phyloP scores from a whole-genome alignment of 2,888 invertebrate genomes.

The Himalopsyche tibetana region DNA sequence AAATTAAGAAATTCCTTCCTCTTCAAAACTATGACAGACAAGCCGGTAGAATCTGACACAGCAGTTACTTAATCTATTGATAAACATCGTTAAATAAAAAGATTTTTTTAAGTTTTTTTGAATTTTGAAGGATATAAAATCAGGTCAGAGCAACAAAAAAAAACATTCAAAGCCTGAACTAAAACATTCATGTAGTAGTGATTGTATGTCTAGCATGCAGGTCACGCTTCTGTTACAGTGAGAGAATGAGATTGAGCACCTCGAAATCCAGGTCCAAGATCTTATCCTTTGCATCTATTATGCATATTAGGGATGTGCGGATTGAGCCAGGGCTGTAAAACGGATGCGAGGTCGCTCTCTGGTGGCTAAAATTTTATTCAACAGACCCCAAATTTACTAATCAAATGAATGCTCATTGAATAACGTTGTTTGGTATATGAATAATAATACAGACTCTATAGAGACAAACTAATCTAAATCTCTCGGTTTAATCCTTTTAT shows the following conservation, averaged over 20 bases:
- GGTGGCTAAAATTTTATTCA: neutral
- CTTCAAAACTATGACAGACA: no score
- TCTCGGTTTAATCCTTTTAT: no score
- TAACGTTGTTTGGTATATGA: neutral
- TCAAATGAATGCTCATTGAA: neutral
- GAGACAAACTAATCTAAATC: no score
- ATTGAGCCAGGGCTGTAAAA: neutral
- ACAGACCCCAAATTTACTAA: conserved; percentile 8
- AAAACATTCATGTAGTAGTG: neutral
- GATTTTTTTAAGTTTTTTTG: no score
- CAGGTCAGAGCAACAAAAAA: no score
- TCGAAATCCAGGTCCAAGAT: neutral
- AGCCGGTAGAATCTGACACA: no score
- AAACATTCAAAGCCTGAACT: neutral
- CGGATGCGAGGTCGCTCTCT: neutral
- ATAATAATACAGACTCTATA: neutral
- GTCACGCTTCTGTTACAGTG: neutral
- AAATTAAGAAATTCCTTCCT: no score
- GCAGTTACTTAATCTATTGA: no score
- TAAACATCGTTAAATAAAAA: no score
- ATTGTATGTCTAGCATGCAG: neutral
- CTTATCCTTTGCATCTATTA: neutral
- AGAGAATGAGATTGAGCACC: neutral
- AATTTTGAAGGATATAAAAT: no score
- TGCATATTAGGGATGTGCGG: conserved; percentile 15